Evolutionary conservation across 64 coral and sea anemone genomes (phyloP), one percentile per base, ranked within the genome.

Genomic region (Orbicella faveolata): DNA sequence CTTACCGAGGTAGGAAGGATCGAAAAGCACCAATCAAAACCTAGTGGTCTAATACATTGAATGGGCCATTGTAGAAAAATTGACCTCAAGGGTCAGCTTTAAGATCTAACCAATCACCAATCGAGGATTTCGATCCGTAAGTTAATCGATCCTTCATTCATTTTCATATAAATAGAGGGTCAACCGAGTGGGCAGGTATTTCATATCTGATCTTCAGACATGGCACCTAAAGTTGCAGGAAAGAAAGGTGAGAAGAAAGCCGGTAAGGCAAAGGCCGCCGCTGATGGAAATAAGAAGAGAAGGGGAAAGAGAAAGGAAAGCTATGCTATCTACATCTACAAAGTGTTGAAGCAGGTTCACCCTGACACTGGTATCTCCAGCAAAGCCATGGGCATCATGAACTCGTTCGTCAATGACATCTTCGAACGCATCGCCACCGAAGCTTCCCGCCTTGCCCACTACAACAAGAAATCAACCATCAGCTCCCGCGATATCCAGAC

Each of bases 351-450:
- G 17, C 86, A 88, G 59, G 86, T 88, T 78, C 86, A 88, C 52
- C 86, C 86, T 17, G 86, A 88, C 72, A 88, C 86, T 30, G 30
- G 30, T 30, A 30, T 30, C 30, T 30, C 30, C 30, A 30, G 30
- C 30, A 30, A 30, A 30, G 92, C 92, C 79, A 93, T 93, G 92
- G 70, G 74, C 66, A 89, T 93, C 78, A 93, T 93, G 86, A 93
- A 93, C 54, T 83, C 78, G 16, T 93, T 93, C 36, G 92, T 93
- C 13, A 89, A 93, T 79, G 92, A 93, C 78, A 93, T 93, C 68
- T 93, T 93, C 87, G 92, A 93, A 79, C 92, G 92, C 52, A 93
- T 93, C 53, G 86, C 92, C 35, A 75, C 65, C 23, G 89, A 90
- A 76, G 68, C 89, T 57, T 75, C 67, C 35, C 89, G 89, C 67